phyloP scores from a whole-genome alignment of 2,797 vertebrate species.

The Lycodopsis pacificus region DNA sequence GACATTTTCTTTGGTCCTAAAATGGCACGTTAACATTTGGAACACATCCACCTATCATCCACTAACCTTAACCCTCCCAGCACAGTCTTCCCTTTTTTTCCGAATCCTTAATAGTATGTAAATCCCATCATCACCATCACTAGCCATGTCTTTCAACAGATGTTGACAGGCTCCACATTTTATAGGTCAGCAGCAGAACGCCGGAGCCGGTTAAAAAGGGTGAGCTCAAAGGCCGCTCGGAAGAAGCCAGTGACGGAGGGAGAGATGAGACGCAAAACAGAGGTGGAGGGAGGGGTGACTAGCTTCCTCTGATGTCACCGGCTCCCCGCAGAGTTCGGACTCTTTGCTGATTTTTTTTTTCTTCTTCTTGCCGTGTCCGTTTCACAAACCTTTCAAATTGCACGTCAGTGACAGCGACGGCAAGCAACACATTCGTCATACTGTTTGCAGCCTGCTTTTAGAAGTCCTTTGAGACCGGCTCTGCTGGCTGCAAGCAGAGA shows the following conservation, averaged over 20 bases:
- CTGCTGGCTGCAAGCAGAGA: conserved; percentile 30
- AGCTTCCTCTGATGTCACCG: conserved; percentile 64
- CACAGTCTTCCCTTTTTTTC: conserved; percentile 41
- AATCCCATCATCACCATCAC: conserved; percentile 72
- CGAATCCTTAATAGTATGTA: conserved; percentile 78
- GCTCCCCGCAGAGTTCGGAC: conserved; percentile 37
- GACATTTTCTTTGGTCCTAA: conserved; percentile 56
- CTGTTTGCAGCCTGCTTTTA: conserved; percentile 70
- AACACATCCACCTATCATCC: conserved; percentile 64
- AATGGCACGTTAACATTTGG: conserved; percentile 79
- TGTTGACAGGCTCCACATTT: conserved; percentile 76
- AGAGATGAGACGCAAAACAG: conserved; percentile 64
- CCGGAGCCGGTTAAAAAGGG: conserved; percentile 56
- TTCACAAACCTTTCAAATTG: conserved; percentile 62
- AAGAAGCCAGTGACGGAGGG: conserved; percentile 55
- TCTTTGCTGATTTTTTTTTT: conserved; percentile 28
- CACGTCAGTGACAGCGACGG: conserved; percentile 39
- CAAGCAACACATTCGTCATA: conserved; percentile 68
- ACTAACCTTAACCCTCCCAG: conserved; percentile 44
- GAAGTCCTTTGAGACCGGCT: conserved; percentile 65
- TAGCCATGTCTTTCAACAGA: conserved; percentile 69
- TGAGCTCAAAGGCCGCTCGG: conserved; percentile 67
- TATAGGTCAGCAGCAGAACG: conserved; percentile 74
- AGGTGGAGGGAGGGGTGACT: conserved; percentile 44
- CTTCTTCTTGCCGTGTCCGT: conserved; percentile 10